phyloP scores from a whole-genome alignment of 1,140 invertebrate genomes.

The Scaptomyza pallida region DNA sequence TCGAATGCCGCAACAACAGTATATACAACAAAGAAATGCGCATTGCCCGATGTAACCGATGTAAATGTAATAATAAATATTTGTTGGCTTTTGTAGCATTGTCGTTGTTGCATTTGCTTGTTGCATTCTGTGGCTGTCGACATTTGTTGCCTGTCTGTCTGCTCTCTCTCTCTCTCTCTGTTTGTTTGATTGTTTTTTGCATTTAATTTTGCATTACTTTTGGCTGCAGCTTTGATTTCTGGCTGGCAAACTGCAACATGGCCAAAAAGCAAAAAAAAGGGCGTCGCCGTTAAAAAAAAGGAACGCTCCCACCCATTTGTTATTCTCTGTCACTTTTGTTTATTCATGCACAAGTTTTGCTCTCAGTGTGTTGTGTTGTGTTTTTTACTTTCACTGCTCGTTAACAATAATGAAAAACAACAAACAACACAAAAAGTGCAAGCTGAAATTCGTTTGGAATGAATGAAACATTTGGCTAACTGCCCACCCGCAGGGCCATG shows the following conservation, averaged over 20 bases:
- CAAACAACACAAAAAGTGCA: constrained; percentile 41
- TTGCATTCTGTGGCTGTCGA: constrained; percentile 44
- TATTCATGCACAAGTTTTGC: constrained; percentile 67
- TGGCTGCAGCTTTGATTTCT: constrained; percentile 74
- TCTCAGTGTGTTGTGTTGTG: constrained; percentile 42
- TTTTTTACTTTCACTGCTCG: constrained; percentile 61
- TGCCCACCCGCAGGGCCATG: constrained; percentile 46
- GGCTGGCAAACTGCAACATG: constrained; percentile 25
- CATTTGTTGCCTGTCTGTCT: constrained; percentile 21
- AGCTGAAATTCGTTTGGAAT: constrained; percentile 34
- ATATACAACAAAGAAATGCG: constrained; percentile 45
- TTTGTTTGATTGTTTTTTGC: constrained; percentile 61
- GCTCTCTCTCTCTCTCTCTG: constrained; percentile 8
- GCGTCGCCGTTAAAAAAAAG: constrained; percentile 38
- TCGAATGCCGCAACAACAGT: constrained; percentile 24
- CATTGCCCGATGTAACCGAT: constrained; percentile 43
- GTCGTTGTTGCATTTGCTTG: constrained; percentile 33
- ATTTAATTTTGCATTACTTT: constrained; percentile 75
- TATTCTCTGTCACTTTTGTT: constrained; percentile 44
- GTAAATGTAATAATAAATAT: constrained; percentile 79
- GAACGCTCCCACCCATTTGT: background rate
- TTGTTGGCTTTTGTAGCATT: constrained; percentile 67
- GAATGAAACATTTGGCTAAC: constrained; percentile 1
- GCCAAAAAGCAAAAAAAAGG: constrained; percentile 57
- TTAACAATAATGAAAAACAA: constrained; percentile 20